Conservation (phyloP, 64 coral and sea anemone genomes). For the Pachyseris speciosa region DNA sequence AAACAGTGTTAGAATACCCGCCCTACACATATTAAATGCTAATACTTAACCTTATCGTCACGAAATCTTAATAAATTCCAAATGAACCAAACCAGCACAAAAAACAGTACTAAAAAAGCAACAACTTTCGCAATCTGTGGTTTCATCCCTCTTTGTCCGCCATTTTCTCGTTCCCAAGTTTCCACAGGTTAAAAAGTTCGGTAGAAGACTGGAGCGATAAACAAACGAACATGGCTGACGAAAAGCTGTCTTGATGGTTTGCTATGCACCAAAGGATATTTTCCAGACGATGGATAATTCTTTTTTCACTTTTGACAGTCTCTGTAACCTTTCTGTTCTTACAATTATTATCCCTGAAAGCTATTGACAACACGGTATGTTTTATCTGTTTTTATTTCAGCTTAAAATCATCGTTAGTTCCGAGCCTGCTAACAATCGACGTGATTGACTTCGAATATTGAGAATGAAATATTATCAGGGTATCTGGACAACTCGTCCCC, state of each 20-base stretch:
- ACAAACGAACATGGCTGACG: conserved; percentile 21
- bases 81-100: background rate
- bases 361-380: conserved; percentile 43
- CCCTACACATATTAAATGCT: background rate
- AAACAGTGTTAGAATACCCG: too few relatives aligned
- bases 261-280: background rate
- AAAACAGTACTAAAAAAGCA: background rate
- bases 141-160: background rate
- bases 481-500: too few relatives aligned
- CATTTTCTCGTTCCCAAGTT: background rate
- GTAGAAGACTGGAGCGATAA: background rate
- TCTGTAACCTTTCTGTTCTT: conserved; percentile 58
- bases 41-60: background rate
- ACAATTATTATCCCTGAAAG: conserved; percentile 63
- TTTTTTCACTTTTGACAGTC: conserved; percentile 41
- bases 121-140: background rate
- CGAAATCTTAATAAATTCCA: background rate
- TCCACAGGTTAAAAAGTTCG: background rate
- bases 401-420: too few relatives aligned
- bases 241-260: background rate
- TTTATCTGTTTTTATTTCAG: background rate
- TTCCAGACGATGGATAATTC: conserved; percentile 22
- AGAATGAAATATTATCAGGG: too few relatives aligned
- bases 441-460: too few relatives aligned
- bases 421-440: too few relatives aligned